Conservation (phyloP, 2,888 invertebrate genomes). For the Drosophila engyochracea region DNA sequence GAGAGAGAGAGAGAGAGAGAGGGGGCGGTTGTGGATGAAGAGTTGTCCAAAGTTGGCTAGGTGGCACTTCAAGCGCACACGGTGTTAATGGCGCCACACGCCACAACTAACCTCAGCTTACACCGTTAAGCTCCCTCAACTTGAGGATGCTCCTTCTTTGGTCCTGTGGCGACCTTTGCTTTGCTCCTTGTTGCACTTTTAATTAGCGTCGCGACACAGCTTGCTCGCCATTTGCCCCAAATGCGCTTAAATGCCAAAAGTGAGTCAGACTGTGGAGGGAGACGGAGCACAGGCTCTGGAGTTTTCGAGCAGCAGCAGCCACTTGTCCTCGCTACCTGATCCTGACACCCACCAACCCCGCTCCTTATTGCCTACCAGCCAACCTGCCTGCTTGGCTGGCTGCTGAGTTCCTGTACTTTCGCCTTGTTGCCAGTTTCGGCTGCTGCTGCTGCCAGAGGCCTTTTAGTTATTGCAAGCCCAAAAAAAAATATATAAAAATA, state of each 20-base stretch:
- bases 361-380: background rate
- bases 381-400: background rate
- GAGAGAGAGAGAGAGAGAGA: background rate
- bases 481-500: constrained; percentile 3
- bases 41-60: constrained; percentile 36
- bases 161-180: constrained; percentile 40
- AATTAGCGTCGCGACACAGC: constrained; percentile 71
- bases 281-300: constrained; percentile 2
- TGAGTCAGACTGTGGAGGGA: background rate
- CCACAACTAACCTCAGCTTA: constrained; percentile 11
- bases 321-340: constrained; percentile 25
- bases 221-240: constrained; percentile 66
- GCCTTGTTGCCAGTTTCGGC: constrained; percentile 3
- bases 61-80: constrained; percentile 49
- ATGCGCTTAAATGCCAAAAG: constrained; percentile 68
- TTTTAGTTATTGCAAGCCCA: constrained; percentile 23
- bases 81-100: constrained; percentile 60
- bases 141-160: background rate
- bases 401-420: constrained; percentile 12
- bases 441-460: constrained; percentile 33
- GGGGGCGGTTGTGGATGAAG: constrained; percentile 12
- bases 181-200: constrained; percentile 73
- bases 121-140: background rate
- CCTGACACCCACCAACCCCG: background rate
- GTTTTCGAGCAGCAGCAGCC: constrained; percentile 36